Evolutionary conservation across 2,888 invertebrate genomes (phyloP).

Genomic region (Drosophila yooni): DNA sequence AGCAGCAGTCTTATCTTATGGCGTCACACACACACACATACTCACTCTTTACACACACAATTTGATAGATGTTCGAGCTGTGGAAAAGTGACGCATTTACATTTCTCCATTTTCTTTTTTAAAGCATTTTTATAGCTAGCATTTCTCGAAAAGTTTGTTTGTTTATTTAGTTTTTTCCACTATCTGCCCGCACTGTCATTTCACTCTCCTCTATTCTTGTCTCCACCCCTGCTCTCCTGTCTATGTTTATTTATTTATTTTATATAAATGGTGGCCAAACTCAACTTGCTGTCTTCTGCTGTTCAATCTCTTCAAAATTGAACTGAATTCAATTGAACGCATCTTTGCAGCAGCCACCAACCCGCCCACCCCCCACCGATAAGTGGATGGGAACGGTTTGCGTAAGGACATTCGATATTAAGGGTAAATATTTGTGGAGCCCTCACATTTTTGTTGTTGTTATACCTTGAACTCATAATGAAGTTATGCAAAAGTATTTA

Average conservation of each 20-base stretch:
- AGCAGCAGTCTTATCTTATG: slow-evolving; percentile 53
- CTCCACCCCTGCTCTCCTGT: background rate
- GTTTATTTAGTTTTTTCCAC: slow-evolving; percentile 59
- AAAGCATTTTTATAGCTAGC: slow-evolving; percentile 43
- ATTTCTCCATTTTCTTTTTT: slow-evolving; percentile 54
- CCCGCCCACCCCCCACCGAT: background rate
- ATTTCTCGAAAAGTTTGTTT: slow-evolving; percentile 54
- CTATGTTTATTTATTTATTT: slow-evolving; percentile 63
- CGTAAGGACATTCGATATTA: slow-evolving; percentile 40
- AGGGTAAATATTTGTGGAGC: slow-evolving; percentile 56
- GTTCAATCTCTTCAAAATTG: slow-evolving; percentile 50
- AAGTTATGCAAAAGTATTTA: background rate
- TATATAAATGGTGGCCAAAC: slow-evolving; percentile 59
- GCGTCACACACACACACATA: slow-evolving; percentile 20
- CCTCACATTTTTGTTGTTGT: slow-evolving; percentile 3
- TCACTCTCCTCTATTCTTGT: background rate
- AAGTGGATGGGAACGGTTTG: background rate
- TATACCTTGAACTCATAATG: background rate
- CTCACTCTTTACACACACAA: slow-evolving; percentile 36
- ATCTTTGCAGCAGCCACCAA: slow-evolving; percentile 35
- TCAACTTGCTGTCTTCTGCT: slow-evolving; percentile 33
- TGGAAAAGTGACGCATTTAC: slow-evolving; percentile 72
- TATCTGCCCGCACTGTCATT: slow-evolving; percentile 40
- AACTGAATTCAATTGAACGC: slow-evolving; percentile 70
- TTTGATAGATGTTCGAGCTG: slow-evolving; percentile 74